These are phyloP conservation scores for Nomada flava DNA, from an alignment of 2,888 invertebrate species.

Conservation along the genomic window DNA sequence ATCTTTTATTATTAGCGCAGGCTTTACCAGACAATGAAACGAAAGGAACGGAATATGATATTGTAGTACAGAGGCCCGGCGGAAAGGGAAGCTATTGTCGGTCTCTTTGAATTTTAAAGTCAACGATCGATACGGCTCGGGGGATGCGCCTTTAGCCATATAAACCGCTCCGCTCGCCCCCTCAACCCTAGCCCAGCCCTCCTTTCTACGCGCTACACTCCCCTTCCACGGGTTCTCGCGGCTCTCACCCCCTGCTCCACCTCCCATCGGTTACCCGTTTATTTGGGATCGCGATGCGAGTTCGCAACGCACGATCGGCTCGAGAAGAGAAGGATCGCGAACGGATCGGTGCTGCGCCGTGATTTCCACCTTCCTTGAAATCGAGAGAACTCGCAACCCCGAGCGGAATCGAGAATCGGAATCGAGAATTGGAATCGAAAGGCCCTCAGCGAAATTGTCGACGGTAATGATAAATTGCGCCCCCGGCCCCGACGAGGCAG, in stretches of 20 bases:
- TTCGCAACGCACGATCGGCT: not conserved
- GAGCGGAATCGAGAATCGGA: slow-evolving; percentile 43
- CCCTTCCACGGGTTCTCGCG: not conserved
- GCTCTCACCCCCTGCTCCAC: not conserved
- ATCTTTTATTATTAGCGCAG: slow-evolving; percentile 85
- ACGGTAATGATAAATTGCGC: slow-evolving; percentile 84
- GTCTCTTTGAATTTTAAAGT: slow-evolving; percentile 85
- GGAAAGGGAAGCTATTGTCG: slow-evolving; percentile 84
- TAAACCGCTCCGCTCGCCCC: slow-evolving; percentile 73
- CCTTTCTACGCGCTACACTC: slow-evolving; percentile 39
- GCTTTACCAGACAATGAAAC: slow-evolving; percentile 85
- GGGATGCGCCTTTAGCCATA: slow-evolving; percentile 83
- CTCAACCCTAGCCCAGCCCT: slow-evolving; percentile 57
- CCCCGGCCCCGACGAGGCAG: slow-evolving; percentile 74
- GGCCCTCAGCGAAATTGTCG: slow-evolving; percentile 83
- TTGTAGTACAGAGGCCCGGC: slow-evolving; percentile 80
- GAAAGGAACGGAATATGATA: slow-evolving; percentile 84
- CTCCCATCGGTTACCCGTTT: not conserved
- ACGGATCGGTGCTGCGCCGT: too few relatives aligned
- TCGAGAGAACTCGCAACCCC: slow-evolving; percentile 25
- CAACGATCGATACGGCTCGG: slow-evolving; percentile 83
- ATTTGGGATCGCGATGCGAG: slow-evolving; percentile 9
- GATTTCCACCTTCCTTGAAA: slow-evolving; percentile 2
- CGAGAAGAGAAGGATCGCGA: not conserved
- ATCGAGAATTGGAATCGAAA: slow-evolving; percentile 51